Base-by-base conservation (phyloP, 2,113 vertebrate genomes). In the Elephas maximus region DNA sequence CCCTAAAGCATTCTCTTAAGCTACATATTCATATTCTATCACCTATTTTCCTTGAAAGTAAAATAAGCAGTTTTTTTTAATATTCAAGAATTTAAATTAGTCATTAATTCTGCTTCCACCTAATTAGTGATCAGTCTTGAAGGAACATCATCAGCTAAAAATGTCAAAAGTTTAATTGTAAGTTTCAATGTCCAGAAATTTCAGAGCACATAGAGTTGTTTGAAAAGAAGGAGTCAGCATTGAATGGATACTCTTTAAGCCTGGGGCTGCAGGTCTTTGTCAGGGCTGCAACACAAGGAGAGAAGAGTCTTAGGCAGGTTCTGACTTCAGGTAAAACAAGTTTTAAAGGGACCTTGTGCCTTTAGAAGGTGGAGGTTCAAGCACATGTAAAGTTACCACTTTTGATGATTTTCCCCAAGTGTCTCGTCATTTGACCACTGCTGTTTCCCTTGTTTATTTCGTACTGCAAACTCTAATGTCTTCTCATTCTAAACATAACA, bases 21-120 rank as follows among this genome's bases (percentile, higher is more conserved):
- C 79, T 80, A 65, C 33, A 80, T 93, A 83, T 96, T 94, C 80
- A 88, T 86, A 92, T 94, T 95, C 8, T 95, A 65, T 80, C 76
- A 87, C 80, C 44, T 90, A 51, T 44, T 79, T 93, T 95, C 37
- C 57, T 89, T 67, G 30, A 62, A 89, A 95, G n/a, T 4, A 62
- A 89, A 95, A 30, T 4, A 60, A 83, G 6, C 81, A 20, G 37
- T 21, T 33, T 60, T 81, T 81, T 33, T 30, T 30, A 67, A 45
- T 76, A 71, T 93, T 78, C 37, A 88, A 2, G 90, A 65, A 76
- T 92, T 80, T 71, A 84, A 44, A 84, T 62, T 93, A 17, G 26
- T 78, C 33, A 79, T n/a, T 77, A 71, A 65, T 41, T 95, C 8
- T 86, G 9, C 8, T 94, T 73, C 21, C 28, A 67, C 24, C n/a